Evolutionary conservation across 2,888 invertebrate genomes (phyloP).

Genomic region (Agrilus cyanescens): DNA sequence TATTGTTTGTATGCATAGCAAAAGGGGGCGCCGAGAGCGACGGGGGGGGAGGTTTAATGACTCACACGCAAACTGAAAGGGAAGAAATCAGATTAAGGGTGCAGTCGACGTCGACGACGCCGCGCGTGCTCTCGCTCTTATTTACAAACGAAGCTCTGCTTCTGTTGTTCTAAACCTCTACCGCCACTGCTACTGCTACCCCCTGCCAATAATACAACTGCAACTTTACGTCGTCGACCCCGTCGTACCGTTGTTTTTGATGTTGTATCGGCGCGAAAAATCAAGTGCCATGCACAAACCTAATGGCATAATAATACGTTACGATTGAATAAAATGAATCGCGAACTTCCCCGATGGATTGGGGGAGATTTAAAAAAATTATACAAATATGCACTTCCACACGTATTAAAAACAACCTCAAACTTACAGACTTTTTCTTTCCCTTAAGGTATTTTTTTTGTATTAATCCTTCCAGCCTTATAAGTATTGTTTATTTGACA

Average conservation of each 20-base stretch:
- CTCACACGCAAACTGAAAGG: constrained; percentile 36
- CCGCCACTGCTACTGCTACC: background rate
- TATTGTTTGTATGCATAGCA: constrained; percentile 31
- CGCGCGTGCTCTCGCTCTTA: constrained; percentile 12
- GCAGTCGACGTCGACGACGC: constrained; percentile 19
- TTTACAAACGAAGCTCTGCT: constrained; percentile 23
- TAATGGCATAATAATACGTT: too few relatives aligned
- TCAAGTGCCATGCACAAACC: too few relatives aligned
- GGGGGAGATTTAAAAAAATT: too few relatives aligned
- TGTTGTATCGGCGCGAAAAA: background rate
- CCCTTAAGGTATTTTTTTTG: too few relatives aligned
- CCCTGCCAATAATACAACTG: too few relatives aligned
- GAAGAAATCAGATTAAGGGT: constrained; percentile 37
- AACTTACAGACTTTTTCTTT: too few relatives aligned
- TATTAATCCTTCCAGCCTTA: too few relatives aligned
- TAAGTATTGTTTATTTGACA: too few relatives aligned
- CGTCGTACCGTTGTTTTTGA: constrained; percentile 1
- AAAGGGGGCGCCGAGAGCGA: constrained; percentile 25
- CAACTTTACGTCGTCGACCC: constrained; percentile 7
- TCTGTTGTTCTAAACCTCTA: constrained; percentile 1
- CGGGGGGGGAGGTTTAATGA: constrained; percentile 35
- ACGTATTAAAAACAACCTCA: too few relatives aligned
- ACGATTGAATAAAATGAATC: too few relatives aligned
- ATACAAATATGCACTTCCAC: too few relatives aligned
- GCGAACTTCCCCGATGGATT: too few relatives aligned